Evolutionary conservation across 2,888 invertebrate genomes (phyloP).

Genomic region (Gymnocheta viridis): DNA sequence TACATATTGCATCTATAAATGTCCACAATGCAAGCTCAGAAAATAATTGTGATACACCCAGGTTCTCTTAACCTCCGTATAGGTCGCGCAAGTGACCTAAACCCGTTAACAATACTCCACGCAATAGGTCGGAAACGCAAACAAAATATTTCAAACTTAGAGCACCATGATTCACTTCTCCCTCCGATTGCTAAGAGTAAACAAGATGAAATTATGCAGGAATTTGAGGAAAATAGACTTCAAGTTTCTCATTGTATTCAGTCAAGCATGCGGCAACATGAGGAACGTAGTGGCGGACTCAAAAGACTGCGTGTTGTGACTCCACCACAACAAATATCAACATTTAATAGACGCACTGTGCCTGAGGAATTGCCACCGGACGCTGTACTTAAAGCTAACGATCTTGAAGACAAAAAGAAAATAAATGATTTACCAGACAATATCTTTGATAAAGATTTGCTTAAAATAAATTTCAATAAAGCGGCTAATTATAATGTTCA

Average conservation of each 20-base stretch:
- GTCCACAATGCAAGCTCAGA: slow-evolving; percentile 84
- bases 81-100: slow-evolving; percentile 94
- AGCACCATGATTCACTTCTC: slow-evolving; percentile 74
- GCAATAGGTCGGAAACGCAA: slow-evolving; percentile 79
- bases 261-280: slow-evolving; percentile 90
- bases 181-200: slow-evolving; percentile 72
- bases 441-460: slow-evolving; percentile 75
- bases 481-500: slow-evolving; percentile 92
- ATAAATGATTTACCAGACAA: slow-evolving; percentile 5
- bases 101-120: slow-evolving; percentile 92
- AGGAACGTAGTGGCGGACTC: slow-evolving; percentile 77
- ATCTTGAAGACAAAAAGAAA: neutral
- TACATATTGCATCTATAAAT: neutral
- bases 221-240: slow-evolving; percentile 91
- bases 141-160: slow-evolving; percentile 53
- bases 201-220: slow-evolving; percentile 84
- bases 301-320: slow-evolving; percentile 91
- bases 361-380: slow-evolving; percentile 85
- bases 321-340: slow-evolving; percentile 94
- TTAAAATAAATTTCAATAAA: slow-evolving; percentile 76
- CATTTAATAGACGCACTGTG: slow-evolving; percentile 90
- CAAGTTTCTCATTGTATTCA: slow-evolving; percentile 94
- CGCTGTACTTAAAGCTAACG: slow-evolving; percentile 29
- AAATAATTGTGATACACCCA: slow-evolving; percentile 96
- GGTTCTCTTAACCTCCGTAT: slow-evolving; percentile 94